phyloP scores from a whole-genome alignment of 2,888 invertebrate genomes.

The Drosophila stalkeri region DNA sequence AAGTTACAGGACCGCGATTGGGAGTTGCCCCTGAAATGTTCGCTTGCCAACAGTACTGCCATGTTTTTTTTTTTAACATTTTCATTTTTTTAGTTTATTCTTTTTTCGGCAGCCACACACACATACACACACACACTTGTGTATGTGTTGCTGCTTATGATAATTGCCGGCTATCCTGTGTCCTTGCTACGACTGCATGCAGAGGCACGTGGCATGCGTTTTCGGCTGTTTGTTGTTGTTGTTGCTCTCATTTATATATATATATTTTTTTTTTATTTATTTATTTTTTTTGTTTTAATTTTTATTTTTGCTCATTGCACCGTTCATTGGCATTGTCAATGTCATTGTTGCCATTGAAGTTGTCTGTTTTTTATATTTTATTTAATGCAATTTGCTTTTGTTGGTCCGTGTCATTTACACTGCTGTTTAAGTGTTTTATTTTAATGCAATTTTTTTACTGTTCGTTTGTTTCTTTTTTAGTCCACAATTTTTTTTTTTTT shows the following conservation, averaged over 20 bases:
- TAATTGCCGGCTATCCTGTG: slow-evolving; percentile 76
- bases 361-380: slow-evolving; percentile 52
- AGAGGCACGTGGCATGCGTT: slow-evolving; percentile 66
- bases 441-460: slow-evolving; percentile 27
- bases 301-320: slow-evolving; percentile 52
- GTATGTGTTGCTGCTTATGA: slow-evolving; percentile 75
- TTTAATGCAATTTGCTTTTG: slow-evolving; percentile 75
- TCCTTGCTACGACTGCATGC: slow-evolving; percentile 28
- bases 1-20: slow-evolving; percentile 49
- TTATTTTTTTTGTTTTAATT: slow-evolving; percentile 10
- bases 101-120: slow-evolving; percentile 64
- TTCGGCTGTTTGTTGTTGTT: slow-evolving; percentile 45
- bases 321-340: slow-evolving; percentile 81
- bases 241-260: slow-evolving; percentile 28
- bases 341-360: slow-evolving; percentile 72
- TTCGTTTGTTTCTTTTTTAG: slow-evolving; percentile 40
- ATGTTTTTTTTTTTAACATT: slow-evolving; percentile 32
- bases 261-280: slow-evolving; percentile 14
- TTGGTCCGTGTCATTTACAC: slow-evolving; percentile 65
- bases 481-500: slow-evolving; percentile 49
- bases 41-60: slow-evolving; percentile 39
- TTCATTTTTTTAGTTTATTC: slow-evolving; percentile 68
- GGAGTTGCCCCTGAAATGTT: slow-evolving; percentile 22
- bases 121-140: slow-evolving; percentile 28
- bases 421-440: slow-evolving; percentile 58